Evolutionary conservation across 1,140 invertebrate species (phyloP).

Genomic region (Myzus persicae): DNA sequence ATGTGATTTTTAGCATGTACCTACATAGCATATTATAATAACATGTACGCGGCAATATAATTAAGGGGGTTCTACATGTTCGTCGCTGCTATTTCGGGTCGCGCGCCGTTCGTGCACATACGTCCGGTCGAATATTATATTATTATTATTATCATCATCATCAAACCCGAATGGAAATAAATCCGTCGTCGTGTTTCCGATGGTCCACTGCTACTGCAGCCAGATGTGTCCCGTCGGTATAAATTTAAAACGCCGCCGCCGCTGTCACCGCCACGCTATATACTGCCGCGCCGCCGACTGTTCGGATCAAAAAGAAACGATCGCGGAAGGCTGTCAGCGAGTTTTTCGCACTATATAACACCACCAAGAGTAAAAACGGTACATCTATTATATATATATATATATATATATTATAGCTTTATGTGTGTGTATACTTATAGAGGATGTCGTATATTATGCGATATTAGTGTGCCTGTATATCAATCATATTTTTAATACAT

Average conservation of each 20-base stretch:
- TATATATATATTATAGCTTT: neutral
- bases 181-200: slow-evolving; percentile 54
- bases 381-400: neutral
- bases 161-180: slow-evolving; percentile 55
- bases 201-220: slow-evolving; percentile 26
- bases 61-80: neutral
- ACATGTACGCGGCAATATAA: neutral
- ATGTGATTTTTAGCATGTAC: neutral
- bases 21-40: neutral
- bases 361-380: neutral
- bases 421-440: neutral
- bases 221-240: slow-evolving; percentile 44
- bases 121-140: slow-evolving; percentile 45
- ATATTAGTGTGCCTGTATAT: neutral
- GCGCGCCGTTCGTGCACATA: neutral
- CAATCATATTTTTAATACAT: neutral
- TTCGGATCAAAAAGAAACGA: slow-evolving; percentile 57
- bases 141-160: neutral
- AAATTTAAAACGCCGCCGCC: slow-evolving; percentile 50
- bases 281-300: neutral
- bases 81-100: neutral
- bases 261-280: neutral
- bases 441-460: neutral
- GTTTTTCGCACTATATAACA: slow-evolving; percentile 19
- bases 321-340: neutral